These are phyloP conservation scores for Acrocephalus kingi DNA, from an alignment of 2,113 vertebrate genomes.

Conservation along the genomic window DNA sequence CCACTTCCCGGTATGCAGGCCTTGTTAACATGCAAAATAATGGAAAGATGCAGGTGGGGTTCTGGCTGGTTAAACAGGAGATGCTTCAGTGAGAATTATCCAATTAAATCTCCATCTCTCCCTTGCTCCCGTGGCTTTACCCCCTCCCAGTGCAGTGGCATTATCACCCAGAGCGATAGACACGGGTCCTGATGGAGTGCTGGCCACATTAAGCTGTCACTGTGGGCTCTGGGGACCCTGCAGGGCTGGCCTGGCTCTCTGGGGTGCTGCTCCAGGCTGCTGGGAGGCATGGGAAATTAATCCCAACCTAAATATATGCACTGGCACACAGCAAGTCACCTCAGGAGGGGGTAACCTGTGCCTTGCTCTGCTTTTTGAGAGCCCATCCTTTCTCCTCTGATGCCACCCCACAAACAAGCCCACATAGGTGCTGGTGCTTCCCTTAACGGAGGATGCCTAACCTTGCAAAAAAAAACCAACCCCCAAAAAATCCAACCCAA, in stretches of 20 bases:
- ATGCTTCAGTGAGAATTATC: slow-evolving; percentile 69
- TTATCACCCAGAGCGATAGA: slow-evolving; percentile 38
- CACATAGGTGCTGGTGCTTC: neutral
- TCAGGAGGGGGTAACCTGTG: neutral
- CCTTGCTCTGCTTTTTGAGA: neutral
- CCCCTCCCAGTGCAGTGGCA: neutral
- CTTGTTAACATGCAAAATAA: slow-evolving; percentile 69
- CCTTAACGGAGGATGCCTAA: neutral
- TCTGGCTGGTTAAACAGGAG: slow-evolving; percentile 63
- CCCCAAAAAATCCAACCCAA: too few relatives aligned
- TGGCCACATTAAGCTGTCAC: neutral
- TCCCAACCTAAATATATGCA: neutral
- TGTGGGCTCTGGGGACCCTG: neutral
- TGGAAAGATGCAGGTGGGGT: slow-evolving; percentile 62
- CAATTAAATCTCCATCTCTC: slow-evolving; percentile 52
- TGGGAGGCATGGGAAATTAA: neutral
- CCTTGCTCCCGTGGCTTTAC: neutral
- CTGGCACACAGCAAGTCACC: accelerated
- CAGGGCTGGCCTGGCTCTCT: neutral
- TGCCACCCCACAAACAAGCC: neutral
- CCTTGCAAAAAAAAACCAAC: neutral
- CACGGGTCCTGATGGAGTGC: neutral
- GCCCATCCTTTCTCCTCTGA: neutral
- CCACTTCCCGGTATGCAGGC: neutral
- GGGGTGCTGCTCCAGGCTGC: neutral